phyloP scores from a whole-genome alignment of 2,888 invertebrate species.

The Aleiodes testaceus region DNA sequence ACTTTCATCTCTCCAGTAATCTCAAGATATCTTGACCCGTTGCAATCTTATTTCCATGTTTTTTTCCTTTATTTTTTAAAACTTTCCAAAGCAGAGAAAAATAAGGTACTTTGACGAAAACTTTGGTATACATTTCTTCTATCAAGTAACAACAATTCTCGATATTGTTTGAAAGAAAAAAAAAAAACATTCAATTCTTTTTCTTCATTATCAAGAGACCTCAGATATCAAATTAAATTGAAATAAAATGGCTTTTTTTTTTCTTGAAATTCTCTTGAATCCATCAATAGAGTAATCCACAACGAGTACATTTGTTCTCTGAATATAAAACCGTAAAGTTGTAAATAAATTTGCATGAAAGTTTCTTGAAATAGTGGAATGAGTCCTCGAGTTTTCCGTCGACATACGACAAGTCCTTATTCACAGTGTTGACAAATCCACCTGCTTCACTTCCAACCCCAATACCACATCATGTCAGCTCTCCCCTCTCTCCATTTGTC shows the following conservation, averaged over 20 bases:
- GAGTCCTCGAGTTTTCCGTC: conserved; percentile 63
- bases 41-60: conserved; percentile 17
- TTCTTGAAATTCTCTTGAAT: no score
- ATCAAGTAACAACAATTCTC: conserved; percentile 9
- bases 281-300: no score
- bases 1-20: conserved; percentile 64
- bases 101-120: not conserved
- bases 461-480: conserved; percentile 47
- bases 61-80: not conserved
- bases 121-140: not conserved
- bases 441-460: conserved; percentile 54
- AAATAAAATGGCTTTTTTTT: no score
- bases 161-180: conserved; percentile 8
- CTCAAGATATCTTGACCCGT: conserved; percentile 50
- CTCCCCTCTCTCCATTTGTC: conserved; percentile 14
- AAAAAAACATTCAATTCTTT: no score
- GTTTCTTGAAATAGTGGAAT: not conserved
- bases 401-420: conserved; percentile 66
- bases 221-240: no score
- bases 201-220: not conserved
- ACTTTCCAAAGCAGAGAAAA: no score
- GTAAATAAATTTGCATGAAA: not conserved
- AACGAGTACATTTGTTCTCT: not conserved
- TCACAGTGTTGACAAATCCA: conserved; percentile 64
- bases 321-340: not conserved